Conservation (phyloP, 37 sponge, comb jelly and placozoan genomes). For the Diacarnus erythraeanus region DNA sequence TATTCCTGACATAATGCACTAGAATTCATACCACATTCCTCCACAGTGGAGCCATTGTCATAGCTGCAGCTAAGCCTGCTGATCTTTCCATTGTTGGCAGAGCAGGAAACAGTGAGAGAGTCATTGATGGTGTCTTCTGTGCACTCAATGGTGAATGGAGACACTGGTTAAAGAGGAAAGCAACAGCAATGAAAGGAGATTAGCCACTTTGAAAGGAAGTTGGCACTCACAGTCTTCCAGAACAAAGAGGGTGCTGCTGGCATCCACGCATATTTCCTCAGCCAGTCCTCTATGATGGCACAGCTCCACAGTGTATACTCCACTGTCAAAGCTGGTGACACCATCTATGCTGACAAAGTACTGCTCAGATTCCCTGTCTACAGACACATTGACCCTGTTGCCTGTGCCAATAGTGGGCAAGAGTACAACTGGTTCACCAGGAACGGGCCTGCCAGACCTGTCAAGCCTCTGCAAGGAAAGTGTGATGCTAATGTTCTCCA, state of each 20-base stretch:
- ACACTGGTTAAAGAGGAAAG: no score
- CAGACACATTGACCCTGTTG: neutral
- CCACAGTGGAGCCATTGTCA: neutral
- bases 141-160: neutral
- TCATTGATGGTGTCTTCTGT: neutral
- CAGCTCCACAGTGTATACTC: neutral
- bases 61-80: neutral
- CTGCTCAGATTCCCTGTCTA: neutral
- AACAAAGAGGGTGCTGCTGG: neutral
- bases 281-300: neutral
- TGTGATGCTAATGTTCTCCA: neutral
- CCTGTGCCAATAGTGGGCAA: neutral
- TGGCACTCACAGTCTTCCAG: neutral
- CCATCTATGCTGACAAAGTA: neutral
- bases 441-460: neutral
- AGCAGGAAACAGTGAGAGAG: neutral
- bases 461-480: neutral
- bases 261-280: neutral
- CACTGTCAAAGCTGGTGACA: neutral
- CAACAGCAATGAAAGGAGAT: no score
- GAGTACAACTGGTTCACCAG: neutral
- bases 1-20: no score
- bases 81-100: neutral
- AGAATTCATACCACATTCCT: neutral
- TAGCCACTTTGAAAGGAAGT: no score